Percentiles rank a stretch among this genome's conserved stretches.
These are phyloP conservation scores for Lepeophtheirus nordmannii DNA, from an alignment of 2,888 invertebrate genomes.

Conservation along the genomic window DNA sequence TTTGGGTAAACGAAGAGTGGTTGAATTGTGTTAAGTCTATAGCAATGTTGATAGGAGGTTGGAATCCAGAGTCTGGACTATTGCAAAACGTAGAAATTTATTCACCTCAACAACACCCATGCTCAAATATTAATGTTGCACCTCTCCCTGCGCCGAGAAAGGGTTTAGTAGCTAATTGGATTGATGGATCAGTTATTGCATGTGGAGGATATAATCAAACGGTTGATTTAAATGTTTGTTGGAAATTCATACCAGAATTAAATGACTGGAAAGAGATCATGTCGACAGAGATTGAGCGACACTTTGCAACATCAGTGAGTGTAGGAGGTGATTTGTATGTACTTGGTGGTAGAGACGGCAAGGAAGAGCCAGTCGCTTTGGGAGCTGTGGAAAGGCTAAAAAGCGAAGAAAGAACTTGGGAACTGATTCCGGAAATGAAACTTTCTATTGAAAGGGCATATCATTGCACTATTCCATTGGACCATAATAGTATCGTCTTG, in stretches of 20 bases:
- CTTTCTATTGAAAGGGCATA: constrained; percentile 6
- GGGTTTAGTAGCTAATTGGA: constrained; percentile 12
- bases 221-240: background rate
- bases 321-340: background rate
- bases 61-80: constrained; percentile 6
- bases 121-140: background rate
- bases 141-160: background rate
- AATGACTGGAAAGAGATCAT: background rate
- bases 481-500: background rate
- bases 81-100: background rate
- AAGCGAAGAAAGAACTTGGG: constrained; percentile 12
- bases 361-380: constrained; percentile 6
- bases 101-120: background rate
- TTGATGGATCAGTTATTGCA: constrained; percentile 13
- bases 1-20: background rate
- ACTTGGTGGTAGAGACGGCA: constrained; percentile 14
- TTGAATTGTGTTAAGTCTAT: constrained; percentile 6
- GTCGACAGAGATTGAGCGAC: constrained; percentile 5
- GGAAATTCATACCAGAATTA: background rate
- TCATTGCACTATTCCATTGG: constrained; percentile 3
- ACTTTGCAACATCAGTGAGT: background rate
- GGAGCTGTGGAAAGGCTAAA: background rate
- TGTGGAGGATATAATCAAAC: constrained; percentile 13
- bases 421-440: background rate
- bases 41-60: constrained; percentile 15